A percentile compares a stretch with the other conserved stretches of the same genome.
Conservation (phyloP, 2,797 vertebrate species). For the Dendrocincla tyrannina region DNA sequence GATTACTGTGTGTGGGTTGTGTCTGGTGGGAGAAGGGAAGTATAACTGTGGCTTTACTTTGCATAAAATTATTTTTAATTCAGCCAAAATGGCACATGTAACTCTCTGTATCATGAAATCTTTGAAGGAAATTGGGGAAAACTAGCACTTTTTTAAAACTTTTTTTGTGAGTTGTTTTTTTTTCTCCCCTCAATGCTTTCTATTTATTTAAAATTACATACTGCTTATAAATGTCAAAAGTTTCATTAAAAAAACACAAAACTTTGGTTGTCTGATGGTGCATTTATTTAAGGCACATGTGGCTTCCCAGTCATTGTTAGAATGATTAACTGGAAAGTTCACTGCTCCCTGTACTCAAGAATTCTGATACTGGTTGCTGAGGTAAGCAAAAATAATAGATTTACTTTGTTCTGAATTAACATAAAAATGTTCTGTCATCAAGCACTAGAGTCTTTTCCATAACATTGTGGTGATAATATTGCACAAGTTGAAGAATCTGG, state of each 20-base stretch:
- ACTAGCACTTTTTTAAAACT: conserved; percentile 13
- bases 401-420: background rate
- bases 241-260: conserved; percentile 24
- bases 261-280: background rate
- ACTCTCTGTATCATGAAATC: conserved; percentile 7
- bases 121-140: background rate
- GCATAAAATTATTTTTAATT: background rate
- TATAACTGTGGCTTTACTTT: background rate
- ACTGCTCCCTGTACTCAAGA: background rate
- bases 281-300: background rate
- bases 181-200: background rate
- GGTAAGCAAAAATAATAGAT: background rate
- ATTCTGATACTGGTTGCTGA: background rate
- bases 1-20: background rate
- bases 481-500: background rate
- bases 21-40: background rate
- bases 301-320: background rate
- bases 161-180: background rate
- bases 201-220: conserved; percentile 58
- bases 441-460: background rate
- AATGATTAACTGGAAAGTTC: background rate
- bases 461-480: background rate
- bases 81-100: background rate
- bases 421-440: background rate
- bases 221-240: background rate